Conservation (phyloP, 2,888 invertebrate genomes). For the Aethes cnicana region DNA sequence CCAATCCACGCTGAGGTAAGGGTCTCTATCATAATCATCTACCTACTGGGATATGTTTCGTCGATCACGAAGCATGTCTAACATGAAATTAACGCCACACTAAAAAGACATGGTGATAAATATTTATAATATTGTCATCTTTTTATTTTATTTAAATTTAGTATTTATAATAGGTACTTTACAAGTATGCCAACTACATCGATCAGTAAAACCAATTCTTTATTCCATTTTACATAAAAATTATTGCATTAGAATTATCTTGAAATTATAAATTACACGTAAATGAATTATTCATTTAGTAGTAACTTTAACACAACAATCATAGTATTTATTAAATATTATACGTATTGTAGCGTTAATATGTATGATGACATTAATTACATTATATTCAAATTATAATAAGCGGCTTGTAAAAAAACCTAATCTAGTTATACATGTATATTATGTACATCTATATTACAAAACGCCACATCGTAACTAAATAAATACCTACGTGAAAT, state of each 20-base stretch:
- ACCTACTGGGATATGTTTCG: conserved; percentile 58
- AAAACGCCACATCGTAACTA: conserved; percentile 40
- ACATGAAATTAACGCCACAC: conserved; percentile 68
- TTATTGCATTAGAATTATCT: conserved; percentile 12
- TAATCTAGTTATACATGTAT: conserved; percentile 63
- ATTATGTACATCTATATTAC: conserved; percentile 78
- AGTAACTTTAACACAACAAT: conserved; percentile 9
- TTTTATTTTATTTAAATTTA: conserved; percentile 68
- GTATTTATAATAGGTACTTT: conserved; percentile 70
- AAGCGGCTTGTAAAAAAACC: conserved; percentile 66
- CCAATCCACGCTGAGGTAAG: conserved; percentile 41
- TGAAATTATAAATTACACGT: background rate
- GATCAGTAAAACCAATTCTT: conserved; percentile 58
- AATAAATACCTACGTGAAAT: conserved; percentile 21
- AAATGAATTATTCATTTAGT: background rate
- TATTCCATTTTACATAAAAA: conserved; percentile 41
- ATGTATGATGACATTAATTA: conserved; percentile 11
- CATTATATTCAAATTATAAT: conserved; percentile 19
- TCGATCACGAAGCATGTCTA: conserved; percentile 66
- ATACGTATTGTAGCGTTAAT: conserved; percentile 1
- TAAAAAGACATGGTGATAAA: conserved; percentile 71
- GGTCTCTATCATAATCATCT: conserved; percentile 55
- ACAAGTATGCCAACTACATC: conserved; percentile 67
- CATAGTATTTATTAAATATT: conserved; percentile 3
- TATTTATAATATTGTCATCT: conserved; percentile 79